Percentiles rank a stretch among this genome's conserved stretches.
Evolutionary conservation across 2,797 vertebrate species (phyloP).

Genomic region (Chelon labrosus): DNA sequence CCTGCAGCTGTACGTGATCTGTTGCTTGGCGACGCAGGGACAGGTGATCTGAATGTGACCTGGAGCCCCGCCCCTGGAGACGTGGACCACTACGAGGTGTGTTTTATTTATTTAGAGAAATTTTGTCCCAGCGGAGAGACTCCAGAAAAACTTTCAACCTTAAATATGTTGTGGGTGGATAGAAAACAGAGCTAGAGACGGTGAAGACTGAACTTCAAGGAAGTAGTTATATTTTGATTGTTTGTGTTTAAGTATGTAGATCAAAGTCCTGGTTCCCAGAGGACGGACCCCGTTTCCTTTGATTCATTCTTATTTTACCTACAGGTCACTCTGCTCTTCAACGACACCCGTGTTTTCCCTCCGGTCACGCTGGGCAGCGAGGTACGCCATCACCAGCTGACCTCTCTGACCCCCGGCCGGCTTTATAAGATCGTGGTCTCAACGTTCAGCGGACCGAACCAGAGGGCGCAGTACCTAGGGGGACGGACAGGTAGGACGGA

Average conservation of each 20-base stretch:
- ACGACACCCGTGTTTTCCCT: constrained; percentile 92
- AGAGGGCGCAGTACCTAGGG: constrained; percentile 89
- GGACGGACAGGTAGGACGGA: constrained; percentile 88
- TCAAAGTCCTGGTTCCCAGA: too few relatives aligned
- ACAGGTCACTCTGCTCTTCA: constrained; percentile 87
- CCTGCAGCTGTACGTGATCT: constrained; percentile 89
- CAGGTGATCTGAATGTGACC: constrained; percentile 87
- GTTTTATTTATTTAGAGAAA: background rate
- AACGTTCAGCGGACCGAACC: constrained; percentile 91
- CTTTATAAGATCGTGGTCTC: constrained; percentile 95
- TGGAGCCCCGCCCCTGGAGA: constrained; percentile 94
- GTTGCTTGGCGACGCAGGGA: constrained; percentile 84
- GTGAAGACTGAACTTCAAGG: too few relatives aligned
- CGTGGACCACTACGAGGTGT: constrained; percentile 94
- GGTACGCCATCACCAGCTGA: constrained; percentile 83
- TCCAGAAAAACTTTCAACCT: too few relatives aligned
- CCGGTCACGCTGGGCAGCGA: constrained; percentile 86
- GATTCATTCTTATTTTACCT: background rate
- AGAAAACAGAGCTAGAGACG: too few relatives aligned
- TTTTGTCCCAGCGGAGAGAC: too few relatives aligned
- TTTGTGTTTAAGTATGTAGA: too few relatives aligned
- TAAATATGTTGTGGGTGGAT: too few relatives aligned
- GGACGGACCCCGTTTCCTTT: too few relatives aligned
- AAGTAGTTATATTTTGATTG: too few relatives aligned
- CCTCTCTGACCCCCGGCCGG: constrained; percentile 90